These are phyloP conservation scores for Macquaria australasica DNA, from an alignment of 2,113 vertebrate genomes.

Conservation along the genomic window DNA sequence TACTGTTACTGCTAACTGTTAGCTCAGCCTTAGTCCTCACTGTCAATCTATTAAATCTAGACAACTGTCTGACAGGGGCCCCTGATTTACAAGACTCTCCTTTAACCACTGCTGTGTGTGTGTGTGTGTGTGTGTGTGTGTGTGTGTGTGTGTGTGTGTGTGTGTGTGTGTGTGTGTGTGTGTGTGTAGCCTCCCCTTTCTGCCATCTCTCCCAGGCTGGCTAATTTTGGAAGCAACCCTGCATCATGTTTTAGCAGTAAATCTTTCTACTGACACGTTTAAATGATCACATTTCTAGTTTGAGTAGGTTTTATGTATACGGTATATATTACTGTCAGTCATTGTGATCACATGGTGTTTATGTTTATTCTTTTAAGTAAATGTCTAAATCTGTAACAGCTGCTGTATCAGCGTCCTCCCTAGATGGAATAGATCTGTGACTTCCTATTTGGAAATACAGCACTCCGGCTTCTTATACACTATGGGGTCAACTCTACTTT, in stretches of 20 bases:
- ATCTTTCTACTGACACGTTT: neutral
- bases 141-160: neutral
- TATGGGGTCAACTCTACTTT: constrained; percentile 31
- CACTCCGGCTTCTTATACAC: neutral
- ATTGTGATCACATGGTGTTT: neutral
- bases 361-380: neutral
- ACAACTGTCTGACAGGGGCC: neutral
- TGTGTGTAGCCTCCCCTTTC: neutral
- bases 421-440: neutral
- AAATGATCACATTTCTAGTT: neutral
- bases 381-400: neutral
- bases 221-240: neutral
- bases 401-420: neutral
- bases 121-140: neutral
- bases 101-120: constrained; percentile 1
- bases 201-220: neutral
- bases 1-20: constrained; percentile 86
- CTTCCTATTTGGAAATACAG: constrained; percentile 18
- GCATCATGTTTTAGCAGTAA: neutral
- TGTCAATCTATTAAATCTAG: neutral
- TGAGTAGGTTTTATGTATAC: neutral
- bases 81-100: constrained; percentile 10
- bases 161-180: neutral
- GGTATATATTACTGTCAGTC: neutral
- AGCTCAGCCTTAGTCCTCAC: constrained; percentile 81